Percentiles rank a stretch among this genome's conserved stretches.
Evolutionary conservation across 2,797 vertebrate species (phyloP).

Genomic region (Pantherophis vulpinus): DNA sequence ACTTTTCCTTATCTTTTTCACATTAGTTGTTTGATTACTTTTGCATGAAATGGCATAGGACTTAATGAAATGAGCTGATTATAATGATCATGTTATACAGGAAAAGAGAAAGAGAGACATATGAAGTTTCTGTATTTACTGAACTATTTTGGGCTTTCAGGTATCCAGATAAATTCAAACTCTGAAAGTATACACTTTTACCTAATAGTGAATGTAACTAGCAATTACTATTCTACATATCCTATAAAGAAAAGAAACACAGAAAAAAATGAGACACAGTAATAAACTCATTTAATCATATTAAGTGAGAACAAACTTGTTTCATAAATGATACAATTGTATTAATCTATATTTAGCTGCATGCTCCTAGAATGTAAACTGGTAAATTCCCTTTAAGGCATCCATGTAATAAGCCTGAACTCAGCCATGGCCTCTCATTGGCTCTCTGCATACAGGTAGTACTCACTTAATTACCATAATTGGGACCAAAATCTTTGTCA

Average conservation of each 20-base stretch:
- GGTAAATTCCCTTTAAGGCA: neutral
- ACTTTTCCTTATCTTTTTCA: neutral
- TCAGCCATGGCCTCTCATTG: neutral
- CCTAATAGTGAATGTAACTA: neutral
- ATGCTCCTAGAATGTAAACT: neutral
- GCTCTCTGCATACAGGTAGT: neutral
- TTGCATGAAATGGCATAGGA: slow-evolving; percentile 1
- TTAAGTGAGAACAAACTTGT: neutral
- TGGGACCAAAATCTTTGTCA: neutral
- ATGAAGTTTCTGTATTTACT: neutral
- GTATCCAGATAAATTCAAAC: neutral
- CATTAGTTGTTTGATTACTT: neutral
- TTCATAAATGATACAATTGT: neutral
- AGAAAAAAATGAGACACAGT: neutral
- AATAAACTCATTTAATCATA: neutral
- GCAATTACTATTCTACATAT: neutral
- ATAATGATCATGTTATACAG: neutral
- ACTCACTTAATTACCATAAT: neutral
- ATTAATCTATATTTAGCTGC: neutral
- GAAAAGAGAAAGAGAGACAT: neutral
- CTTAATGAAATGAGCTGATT: slow-evolving; percentile 1
- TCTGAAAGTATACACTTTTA: neutral
- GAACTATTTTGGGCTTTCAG: neutral
- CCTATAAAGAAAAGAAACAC: neutral
- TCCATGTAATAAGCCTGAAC: neutral